Evolutionary conservation across 2,888 invertebrate species (phyloP).

Genomic region (Drosophila setosimentum): DNA sequence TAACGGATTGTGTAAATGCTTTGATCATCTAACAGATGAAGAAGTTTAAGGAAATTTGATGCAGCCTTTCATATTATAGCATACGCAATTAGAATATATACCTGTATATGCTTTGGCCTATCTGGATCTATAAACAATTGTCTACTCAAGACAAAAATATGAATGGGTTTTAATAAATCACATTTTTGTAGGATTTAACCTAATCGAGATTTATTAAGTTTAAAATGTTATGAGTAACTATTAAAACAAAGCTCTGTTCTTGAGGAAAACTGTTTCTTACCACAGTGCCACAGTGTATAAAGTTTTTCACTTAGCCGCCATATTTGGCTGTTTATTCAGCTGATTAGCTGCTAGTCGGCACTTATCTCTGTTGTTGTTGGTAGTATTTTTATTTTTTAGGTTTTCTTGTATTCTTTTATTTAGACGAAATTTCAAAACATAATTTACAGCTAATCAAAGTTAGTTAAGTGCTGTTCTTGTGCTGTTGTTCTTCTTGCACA

Average conservation of each 20-base stretch:
- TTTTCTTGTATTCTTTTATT: constrained; percentile 2
- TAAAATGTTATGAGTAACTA: background rate
- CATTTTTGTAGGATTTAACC: too few species aligned
- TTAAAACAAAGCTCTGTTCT: background rate
- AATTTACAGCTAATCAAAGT: constrained; percentile 44
- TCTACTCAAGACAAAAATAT: background rate
- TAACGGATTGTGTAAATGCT: background rate
- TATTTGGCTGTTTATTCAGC: constrained; percentile 41
- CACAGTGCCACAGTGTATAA: constrained; percentile 18
- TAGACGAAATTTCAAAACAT: constrained; percentile 21
- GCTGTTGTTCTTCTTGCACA: background rate
- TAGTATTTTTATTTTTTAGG: background rate
- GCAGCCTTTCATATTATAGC: background rate
- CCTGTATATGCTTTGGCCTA: background rate
- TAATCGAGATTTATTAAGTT: background rate
- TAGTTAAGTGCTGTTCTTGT: constrained; percentile 15
- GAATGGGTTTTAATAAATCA: background rate
- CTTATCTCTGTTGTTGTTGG: constrained; percentile 6
- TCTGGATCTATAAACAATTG: background rate
- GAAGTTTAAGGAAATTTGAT: background rate
- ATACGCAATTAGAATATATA: background rate
- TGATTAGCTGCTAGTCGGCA: constrained; percentile 44
- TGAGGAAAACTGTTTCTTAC: background rate
- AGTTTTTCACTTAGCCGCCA: constrained; percentile 37
- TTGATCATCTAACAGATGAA: background rate